Conservation (phyloP, 1,140 invertebrate genomes). For the Delia radicum region DNA sequence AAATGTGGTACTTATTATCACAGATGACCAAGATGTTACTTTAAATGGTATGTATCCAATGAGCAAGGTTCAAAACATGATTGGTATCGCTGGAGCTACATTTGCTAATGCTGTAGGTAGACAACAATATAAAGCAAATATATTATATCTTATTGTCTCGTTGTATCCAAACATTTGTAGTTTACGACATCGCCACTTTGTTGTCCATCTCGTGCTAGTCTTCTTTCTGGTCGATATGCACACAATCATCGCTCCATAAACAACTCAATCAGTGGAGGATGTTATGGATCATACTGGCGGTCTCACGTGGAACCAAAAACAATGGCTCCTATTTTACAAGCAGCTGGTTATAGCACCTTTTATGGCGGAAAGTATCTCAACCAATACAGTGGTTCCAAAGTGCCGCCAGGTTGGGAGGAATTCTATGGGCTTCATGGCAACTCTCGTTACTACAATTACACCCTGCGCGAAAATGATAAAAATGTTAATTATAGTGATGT, state of each 20-base stretch:
- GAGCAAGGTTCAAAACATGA: slow-evolving; percentile 63
- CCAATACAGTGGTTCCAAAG: slow-evolving; percentile 68
- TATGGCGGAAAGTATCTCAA: slow-evolving; percentile 88
- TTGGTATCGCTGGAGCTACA: slow-evolving; percentile 65
- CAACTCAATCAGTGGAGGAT: slow-evolving; percentile 77
- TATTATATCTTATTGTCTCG: slow-evolving; percentile 28
- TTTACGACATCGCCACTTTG: slow-evolving; percentile 81
- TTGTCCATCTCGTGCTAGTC: slow-evolving; percentile 84
- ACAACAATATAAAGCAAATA: slow-evolving; percentile 3
- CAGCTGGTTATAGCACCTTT: slow-evolving; percentile 71
- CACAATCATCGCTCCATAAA: slow-evolving; percentile 81
- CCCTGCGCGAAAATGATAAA: slow-evolving; percentile 78
- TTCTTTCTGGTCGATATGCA: slow-evolving; percentile 81
- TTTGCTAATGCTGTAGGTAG: slow-evolving; percentile 73
- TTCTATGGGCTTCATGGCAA: slow-evolving; percentile 82
- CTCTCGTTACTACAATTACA: slow-evolving; percentile 86
- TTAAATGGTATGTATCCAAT: slow-evolving; percentile 75
- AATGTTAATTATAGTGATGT: slow-evolving; percentile 61
- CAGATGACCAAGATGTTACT: slow-evolving; percentile 82
- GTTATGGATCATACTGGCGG: slow-evolving; percentile 71
- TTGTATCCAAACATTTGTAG: slow-evolving; percentile 55
- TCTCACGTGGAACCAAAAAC: slow-evolving; percentile 64
- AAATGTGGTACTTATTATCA: slow-evolving; percentile 80
- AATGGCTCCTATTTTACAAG: slow-evolving; percentile 68
- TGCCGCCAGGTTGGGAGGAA: slow-evolving; percentile 80